Base-by-base conservation (phyloP, 2,888 invertebrate species). In the Euplexia lucipara region DNA sequence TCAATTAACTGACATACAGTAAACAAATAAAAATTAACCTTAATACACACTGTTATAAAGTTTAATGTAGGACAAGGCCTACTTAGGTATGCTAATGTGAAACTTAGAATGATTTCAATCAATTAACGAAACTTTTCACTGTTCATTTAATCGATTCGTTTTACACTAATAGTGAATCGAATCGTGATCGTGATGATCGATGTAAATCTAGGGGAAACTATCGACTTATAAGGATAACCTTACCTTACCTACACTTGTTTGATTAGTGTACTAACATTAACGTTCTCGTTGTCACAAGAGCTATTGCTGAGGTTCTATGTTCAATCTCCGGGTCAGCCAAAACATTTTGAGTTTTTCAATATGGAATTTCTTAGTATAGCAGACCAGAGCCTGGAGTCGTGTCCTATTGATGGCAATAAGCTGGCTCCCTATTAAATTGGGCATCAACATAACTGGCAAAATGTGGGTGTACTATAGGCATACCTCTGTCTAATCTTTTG, bases 61-160 rank as follows among this genome's bases (percentile, higher is more conserved):
- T n/a, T 58, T 22, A 5, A 44, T 22, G 37, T 32, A 35, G 32
- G 37, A 16, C 9, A 22, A 69, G 41, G 30, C 2, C 3, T 6
- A 16, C 6, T 6, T 16, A 26, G 26, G 26, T 3, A 12, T 8
- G 10, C 10, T 42, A 30, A 70, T 16, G 60, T 30, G 12, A 59
- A 44, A 35, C 42, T 35, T 3, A 42, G 30, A 44, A 32, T 37
- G 30, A 37, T 44, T 58, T n/a, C 8, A 39, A 61, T 18, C 22
- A 34, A 60, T 60, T 22, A 34, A 22, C 22, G 30, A 34, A 12
- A 22, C 1, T 34, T 41, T 42, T 35, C 20, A 35, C 37, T 59
- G 59, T 41, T 48, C 16, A 39, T 48, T 37, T 26, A 41, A 63
- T 54, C 14, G 26, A 56, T 35, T 67, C 26, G n/a, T 9, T n/a